phyloP scores from a whole-genome alignment of 2,113 vertebrate species.

The Neopipo cinnamomea region DNA sequence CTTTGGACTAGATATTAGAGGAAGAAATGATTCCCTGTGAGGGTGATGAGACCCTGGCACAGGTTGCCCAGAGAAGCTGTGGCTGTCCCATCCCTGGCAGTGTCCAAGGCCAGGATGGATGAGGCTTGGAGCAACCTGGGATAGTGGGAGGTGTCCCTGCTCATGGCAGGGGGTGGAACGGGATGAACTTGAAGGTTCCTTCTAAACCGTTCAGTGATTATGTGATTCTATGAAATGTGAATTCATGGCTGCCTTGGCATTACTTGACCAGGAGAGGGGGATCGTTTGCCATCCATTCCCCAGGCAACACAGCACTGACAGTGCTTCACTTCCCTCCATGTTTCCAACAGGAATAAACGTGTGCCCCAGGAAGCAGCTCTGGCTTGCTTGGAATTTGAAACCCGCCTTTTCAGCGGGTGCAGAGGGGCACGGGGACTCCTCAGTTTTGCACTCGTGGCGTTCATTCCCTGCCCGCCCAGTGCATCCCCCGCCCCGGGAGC shows the following conservation, averaged over 20 bases:
- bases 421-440: not conserved
- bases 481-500: not conserved
- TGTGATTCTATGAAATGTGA: accelerated
- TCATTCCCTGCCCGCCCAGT: not conserved
- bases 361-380: not conserved
- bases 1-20: accelerated
- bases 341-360: not conserved
- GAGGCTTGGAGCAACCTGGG: not conserved
- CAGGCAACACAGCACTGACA: accelerated
- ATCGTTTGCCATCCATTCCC: not conserved
- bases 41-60: not conserved
- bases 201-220: not conserved
- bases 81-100: not conserved
- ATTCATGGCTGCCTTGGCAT: not conserved
- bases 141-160: too few relatives aligned
- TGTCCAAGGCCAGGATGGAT: accelerated
- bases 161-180: not conserved
- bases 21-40: not conserved
- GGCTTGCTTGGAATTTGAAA: not conserved
- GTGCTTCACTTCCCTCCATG: not conserved
- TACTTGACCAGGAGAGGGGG: conserved; percentile 65
- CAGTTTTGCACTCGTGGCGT: accelerated
- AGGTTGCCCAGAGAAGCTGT: not conserved
- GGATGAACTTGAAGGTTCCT: too few relatives aligned
- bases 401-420: not conserved